Evolutionary conservation across 92 coral and sea anemone genomes (phyloP), one percentile per base, ranked within the genome.

Genomic region (Palythoa grandiflora): DNA sequence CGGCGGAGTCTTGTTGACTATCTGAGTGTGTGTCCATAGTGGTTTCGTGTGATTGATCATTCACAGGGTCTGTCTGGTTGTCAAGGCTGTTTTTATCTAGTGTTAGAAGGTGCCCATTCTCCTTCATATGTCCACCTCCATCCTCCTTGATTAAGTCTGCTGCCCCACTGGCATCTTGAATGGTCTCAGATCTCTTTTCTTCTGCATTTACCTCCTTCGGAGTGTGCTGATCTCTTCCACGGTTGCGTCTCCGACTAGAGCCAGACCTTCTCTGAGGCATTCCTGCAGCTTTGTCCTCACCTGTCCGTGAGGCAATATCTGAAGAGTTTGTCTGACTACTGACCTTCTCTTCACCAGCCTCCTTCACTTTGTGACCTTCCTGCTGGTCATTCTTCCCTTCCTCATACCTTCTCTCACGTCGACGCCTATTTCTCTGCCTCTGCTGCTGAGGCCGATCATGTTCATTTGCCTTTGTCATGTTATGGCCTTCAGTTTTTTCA

Each of bases 161-260:
- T 68, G 75, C 53, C 19, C 59, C 61, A 21, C 66, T 52, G 2
- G 35, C 74, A 13, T 61, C 55, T 66, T n/a, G 85, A 15, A 9
- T 61, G 52, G 15, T 60, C 16, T 15, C 71, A 54, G 35, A 2
- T 35, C 73, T 11, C 40, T 53, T 16, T 6, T 16, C 44, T 9
- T 81, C 86, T 21, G 61, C 5, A 15, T 47, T 81, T 2, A 9
- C 75, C 40, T 68, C 86, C 47, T 53, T 20, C 48, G 38, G 66
- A 1, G 61, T 10, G 19, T 36, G 83, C 21, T 47, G 65, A 55
- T 81, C 86, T 47, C 10, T 81, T 12, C 86, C 61, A 13, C 63
- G 75, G 74, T 81, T 81, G 59, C 86, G 86, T 20, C 86, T 81
- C 60, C 86, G 86, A 54, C 66, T 66, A 12, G 86, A 81, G 60